phyloP scores from a whole-genome alignment of 2,113 vertebrate genomes.

The Phyllopteryx taeniolatus region DNA sequence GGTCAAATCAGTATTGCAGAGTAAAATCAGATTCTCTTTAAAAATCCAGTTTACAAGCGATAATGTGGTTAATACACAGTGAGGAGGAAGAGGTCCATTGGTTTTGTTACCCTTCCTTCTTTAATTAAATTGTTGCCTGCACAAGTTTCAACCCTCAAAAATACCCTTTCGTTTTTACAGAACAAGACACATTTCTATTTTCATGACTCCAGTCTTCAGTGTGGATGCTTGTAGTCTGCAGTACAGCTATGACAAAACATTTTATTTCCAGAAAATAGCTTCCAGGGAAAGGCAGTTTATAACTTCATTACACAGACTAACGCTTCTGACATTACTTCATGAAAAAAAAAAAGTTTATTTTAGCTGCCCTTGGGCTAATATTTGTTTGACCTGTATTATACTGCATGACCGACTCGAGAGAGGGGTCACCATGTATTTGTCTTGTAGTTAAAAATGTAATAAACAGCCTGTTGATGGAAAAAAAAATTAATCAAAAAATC shows the following conservation, averaged over 20 bases:
- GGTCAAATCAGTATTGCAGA: not conserved
- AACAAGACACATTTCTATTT: slow-evolving; percentile 13
- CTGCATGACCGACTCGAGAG: slow-evolving; percentile 9
- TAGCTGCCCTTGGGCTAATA: not conserved
- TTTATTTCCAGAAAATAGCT: slow-evolving; percentile 11
- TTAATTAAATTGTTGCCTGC: not conserved
- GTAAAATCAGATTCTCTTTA: no score
- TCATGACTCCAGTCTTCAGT: not conserved
- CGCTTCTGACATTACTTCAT: slow-evolving; percentile 22
- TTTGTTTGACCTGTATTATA: slow-evolving; percentile 21
- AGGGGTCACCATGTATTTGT: slow-evolving; percentile 15
- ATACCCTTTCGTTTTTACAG: not conserved
- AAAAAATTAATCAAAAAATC: not conserved
- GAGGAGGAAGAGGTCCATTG: no score
- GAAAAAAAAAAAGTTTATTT: slow-evolving; percentile 36
- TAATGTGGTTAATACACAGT: no score
- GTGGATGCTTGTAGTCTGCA: slow-evolving; percentile 3
- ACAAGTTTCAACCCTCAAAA: not conserved
- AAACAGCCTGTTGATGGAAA: not conserved
- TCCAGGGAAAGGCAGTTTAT: slow-evolving; percentile 18
- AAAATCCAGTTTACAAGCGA: no score
- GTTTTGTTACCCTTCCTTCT: not conserved
- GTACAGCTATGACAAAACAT: slow-evolving; percentile 18
- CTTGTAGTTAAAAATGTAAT: slow-evolving; percentile 14
- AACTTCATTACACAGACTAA: slow-evolving; percentile 22